Evolutionary conservation across 2,113 vertebrate genomes (phyloP), one percentile per base, ranked within the genome.

Genomic region (Notothenia coriiceps): DNA sequence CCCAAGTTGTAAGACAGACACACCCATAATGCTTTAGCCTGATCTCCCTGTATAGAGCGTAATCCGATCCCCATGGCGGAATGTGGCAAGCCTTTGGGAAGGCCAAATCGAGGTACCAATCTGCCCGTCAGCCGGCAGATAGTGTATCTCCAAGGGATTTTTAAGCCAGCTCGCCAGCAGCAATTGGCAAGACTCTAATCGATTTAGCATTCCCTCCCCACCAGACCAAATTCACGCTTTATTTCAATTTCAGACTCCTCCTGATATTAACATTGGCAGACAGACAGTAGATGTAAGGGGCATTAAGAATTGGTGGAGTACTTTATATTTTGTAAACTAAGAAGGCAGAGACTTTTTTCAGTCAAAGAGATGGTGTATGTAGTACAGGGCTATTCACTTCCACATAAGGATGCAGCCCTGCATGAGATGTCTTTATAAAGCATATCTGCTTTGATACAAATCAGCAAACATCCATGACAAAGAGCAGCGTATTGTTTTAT

Each of bases 51-150:
- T 91, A 92, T 86, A 91, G 91, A 90, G 83, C 47, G 90, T 90
- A 92, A 94, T 83, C 68, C 4, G 89, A 94, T 81, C 83, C 88
- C 78, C 82, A 33, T 15, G 82, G 83, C 84, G 87, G 90, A 91
- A 94, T 91, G 92, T 73, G 86, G 79, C 72, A 22, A 81, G 88
- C 89, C 78, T 82, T 15, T 73, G 76, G 89, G 86, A 83, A 35
- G 57, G 76, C 84, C 86, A 90, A 92, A 93, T 87, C 10, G 80
- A 91, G 87, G 89, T 87, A 81, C 86, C 83, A 90, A 92, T 92
- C 90, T 86, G 87, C 74, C 66, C 63, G 77, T 73, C 54, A 62
- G 61, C 69, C 33, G 14, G 52, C 72, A 71, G 86, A 91, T 85
- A 84, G 70, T 65, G 77, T 88, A 73, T 86, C 88, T 86, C 77